Evolutionary conservation across 2,888 invertebrate species (phyloP).

Genomic region (Danaus chrysippus): DNA sequence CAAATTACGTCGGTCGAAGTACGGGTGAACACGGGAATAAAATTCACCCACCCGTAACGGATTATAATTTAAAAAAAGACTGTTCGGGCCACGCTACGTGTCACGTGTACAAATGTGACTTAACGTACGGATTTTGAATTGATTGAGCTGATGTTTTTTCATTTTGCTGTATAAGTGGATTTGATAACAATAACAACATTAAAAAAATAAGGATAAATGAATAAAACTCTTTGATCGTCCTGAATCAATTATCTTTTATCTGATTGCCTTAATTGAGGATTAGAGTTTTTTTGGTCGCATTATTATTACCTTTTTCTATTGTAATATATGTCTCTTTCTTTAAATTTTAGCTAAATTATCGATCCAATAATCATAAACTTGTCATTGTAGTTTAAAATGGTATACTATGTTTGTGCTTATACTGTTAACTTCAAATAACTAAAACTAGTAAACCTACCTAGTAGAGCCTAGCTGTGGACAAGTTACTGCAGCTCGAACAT

Average conservation of each 20-base stretch:
- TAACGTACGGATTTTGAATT: constrained; percentile 32
- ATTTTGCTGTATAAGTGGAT: constrained; percentile 32
- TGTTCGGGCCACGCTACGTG: constrained; percentile 52
- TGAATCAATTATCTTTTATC: too few species aligned
- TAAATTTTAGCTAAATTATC: too few species aligned
- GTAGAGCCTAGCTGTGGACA: too few species aligned
- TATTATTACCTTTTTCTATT: too few species aligned
- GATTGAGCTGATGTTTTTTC: constrained; percentile 33
- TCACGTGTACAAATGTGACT: constrained; percentile 43
- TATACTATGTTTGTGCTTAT: constrained; percentile 7
- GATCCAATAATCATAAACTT: too few species aligned
- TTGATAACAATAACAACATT: constrained; percentile 1
- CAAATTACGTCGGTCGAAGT: constrained; percentile 53
- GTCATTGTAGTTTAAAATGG: background rate
- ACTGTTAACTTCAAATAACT: constrained; percentile 26
- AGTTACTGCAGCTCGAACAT: too few species aligned
- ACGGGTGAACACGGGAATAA: constrained; percentile 47
- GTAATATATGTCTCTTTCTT: too few species aligned
- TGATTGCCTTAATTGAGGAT: too few species aligned
- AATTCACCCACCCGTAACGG: constrained; percentile 43
- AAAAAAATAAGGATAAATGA: background rate
- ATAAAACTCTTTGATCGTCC: too few species aligned
- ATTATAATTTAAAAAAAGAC: constrained; percentile 59
- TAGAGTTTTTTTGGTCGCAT: too few species aligned
- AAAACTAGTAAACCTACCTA: constrained; percentile 27